Base-by-base conservation (phyloP, 2,113 vertebrate genomes). In the Urocolius indicus region DNA sequence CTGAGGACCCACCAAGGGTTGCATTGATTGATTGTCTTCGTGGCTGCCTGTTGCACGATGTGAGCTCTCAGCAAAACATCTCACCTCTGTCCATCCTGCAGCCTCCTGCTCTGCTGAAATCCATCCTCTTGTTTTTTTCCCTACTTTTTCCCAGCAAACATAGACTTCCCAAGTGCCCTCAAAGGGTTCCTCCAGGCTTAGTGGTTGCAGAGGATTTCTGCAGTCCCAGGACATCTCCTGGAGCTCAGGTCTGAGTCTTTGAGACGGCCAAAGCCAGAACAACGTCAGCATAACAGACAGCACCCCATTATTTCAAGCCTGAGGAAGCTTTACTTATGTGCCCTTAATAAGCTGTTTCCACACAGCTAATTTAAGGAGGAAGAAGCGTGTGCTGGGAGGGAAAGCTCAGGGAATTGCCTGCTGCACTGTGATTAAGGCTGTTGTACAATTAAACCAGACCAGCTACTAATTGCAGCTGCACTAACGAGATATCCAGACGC, bases 41-140 rank as follows among this genome's bases (percentile, higher is more conserved):
- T 2, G 2, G 36, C 54, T 16, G 16, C n/a, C 3, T 0, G 2
- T 4, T 7, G 16, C n/a, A 4, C 0, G 2, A 5, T 7, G 36
- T 8, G 69, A 75, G 57, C n/a, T 71, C 51, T 58, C 10, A 5
- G 48, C 5, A 2, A 49, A 71, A 24, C 48, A 19, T 45, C 46
- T 89, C 67, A 1, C 61, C 43, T 43, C 23, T 9, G 9, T 19
- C 43, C 43, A 1, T 1, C 2, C n/a, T 24, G 0, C 27, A 7
- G 12, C 51, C 51, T 48, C 29, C 23, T 10, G 11, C 51, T 71
- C 41, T 10, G 5, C 51, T 54, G 15, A 48, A 80, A 71, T 20
- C 29, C 0, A 3, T 17, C 1, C 19, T 27, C 7, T 14, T n/a
- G n/a, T n/a, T n/a, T n/a, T 87, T 29, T 13, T 0, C n/a, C 23